A percentile compares a stretch with the other conserved stretches of the same genome.
Conservation (phyloP, 2,113 vertebrate genomes). For the Cochlearius cochlearius region DNA sequence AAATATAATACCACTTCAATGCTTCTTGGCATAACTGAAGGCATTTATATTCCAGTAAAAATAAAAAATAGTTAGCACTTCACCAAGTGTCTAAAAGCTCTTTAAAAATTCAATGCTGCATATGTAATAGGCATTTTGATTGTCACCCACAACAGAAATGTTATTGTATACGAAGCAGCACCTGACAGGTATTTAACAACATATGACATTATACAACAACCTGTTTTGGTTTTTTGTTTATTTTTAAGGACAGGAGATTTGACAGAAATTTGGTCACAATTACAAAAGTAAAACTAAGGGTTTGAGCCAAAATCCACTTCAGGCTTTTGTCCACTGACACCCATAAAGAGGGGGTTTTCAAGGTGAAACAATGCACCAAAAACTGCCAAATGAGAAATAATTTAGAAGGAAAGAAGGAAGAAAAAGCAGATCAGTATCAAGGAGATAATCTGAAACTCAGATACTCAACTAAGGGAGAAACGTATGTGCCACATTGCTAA, state of each 20-base stretch:
- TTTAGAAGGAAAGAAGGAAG: background rate
- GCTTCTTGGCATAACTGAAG: background rate
- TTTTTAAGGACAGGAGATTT: background rate
- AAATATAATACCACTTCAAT: background rate
- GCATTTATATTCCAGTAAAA: background rate
- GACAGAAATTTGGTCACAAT: background rate
- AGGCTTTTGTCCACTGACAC: background rate
- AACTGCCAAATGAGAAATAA: background rate
- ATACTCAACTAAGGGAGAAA: background rate
- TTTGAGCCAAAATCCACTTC: background rate
- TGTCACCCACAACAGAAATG: background rate
- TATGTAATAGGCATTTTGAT: background rate
- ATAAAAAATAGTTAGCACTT: background rate
- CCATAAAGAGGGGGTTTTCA: background rate
- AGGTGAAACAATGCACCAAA: background rate
- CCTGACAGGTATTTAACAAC: conserved; percentile 14
- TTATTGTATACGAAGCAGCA: background rate
- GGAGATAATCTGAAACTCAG: background rate
- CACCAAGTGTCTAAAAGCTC: background rate
- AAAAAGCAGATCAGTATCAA: background rate
- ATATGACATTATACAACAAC: background rate
- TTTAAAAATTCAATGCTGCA: background rate
- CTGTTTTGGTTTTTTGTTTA: background rate
- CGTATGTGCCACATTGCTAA: background rate
- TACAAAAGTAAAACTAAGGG: background rate